These are phyloP conservation scores for Rhea americana DNA, from an alignment of 2,113 vertebrate genomes.

Conservation along the genomic window DNA sequence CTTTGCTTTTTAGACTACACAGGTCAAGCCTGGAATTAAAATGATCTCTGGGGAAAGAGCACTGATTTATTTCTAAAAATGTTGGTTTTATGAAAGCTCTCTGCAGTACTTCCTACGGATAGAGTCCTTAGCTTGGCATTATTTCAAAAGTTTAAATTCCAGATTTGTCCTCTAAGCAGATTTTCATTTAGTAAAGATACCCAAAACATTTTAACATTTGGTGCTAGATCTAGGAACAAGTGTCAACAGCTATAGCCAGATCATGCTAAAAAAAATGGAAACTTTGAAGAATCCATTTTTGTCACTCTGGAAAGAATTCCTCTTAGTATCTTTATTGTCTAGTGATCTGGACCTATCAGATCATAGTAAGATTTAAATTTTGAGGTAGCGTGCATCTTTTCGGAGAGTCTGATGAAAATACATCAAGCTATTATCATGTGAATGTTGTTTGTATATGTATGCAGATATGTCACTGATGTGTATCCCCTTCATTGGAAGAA, in stretches of 20 bases:
- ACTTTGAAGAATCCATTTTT: not conserved
- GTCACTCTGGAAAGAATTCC: no score
- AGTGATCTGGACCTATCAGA: not conserved
- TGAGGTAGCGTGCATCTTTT: not conserved
- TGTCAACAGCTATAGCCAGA: not conserved
- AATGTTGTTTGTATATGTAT: not conserved
- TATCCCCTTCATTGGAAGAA: not conserved
- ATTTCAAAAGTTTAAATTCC: not conserved
- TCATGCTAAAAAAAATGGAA: not conserved
- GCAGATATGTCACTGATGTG: not conserved
- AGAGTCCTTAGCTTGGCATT: not conserved
- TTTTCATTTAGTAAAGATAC: not conserved
- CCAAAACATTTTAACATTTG: not conserved
- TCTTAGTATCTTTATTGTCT: not conserved
- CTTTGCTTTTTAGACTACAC: not conserved
- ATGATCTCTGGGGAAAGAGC: not conserved
- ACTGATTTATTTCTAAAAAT: not conserved
- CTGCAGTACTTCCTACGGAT: not conserved
- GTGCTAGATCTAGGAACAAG: not conserved
- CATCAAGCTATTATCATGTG: not conserved
- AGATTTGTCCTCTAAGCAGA: not conserved
- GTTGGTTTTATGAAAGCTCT: not conserved
- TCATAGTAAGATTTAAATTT: not conserved
- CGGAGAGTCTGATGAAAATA: not conserved
- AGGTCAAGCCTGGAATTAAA: not conserved